These are phyloP conservation scores for Otocyon megalotis DNA, from an alignment of 2,113 vertebrate species.

Conservation along the genomic window DNA sequence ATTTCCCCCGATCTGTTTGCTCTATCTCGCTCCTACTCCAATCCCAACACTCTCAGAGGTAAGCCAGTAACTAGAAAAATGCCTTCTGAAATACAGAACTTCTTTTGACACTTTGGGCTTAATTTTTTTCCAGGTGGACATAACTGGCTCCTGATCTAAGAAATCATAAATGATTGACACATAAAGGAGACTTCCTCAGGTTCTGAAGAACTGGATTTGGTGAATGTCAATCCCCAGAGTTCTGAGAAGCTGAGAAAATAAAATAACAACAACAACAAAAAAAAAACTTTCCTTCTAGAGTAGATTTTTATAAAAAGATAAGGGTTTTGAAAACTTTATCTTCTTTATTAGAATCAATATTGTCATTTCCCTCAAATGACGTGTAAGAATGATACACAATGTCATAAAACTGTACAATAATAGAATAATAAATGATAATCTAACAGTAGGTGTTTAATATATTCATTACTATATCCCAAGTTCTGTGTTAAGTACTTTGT, in stretches of 20 bases:
- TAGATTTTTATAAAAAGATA: conserved; percentile 32
- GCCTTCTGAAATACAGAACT: background rate
- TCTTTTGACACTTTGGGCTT: conserved; percentile 53
- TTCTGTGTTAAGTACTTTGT: background rate
- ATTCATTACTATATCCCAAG: background rate
- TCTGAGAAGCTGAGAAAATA: background rate
- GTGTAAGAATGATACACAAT: background rate
- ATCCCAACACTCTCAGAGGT: background rate
- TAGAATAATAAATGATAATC: background rate
- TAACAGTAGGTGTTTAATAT: background rate
- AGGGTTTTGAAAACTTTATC: background rate
- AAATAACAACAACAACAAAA: background rate
- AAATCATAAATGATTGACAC: background rate
- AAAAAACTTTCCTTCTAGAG: background rate
- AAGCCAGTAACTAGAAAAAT: background rate
- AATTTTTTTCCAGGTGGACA: conserved; percentile 80
- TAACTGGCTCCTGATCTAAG: conserved; percentile 81
- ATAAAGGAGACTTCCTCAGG: no score
- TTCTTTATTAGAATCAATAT: conserved; percentile 5
- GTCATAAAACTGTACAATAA: background rate
- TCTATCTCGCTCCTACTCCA: background rate
- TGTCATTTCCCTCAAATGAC: background rate
- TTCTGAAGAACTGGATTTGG: conserved; percentile 45
- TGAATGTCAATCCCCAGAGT: background rate
- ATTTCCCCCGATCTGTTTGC: background rate